Evolutionary conservation across 1,140 invertebrate species (phyloP).

Genomic region (Monochamus saltuarius): DNA sequence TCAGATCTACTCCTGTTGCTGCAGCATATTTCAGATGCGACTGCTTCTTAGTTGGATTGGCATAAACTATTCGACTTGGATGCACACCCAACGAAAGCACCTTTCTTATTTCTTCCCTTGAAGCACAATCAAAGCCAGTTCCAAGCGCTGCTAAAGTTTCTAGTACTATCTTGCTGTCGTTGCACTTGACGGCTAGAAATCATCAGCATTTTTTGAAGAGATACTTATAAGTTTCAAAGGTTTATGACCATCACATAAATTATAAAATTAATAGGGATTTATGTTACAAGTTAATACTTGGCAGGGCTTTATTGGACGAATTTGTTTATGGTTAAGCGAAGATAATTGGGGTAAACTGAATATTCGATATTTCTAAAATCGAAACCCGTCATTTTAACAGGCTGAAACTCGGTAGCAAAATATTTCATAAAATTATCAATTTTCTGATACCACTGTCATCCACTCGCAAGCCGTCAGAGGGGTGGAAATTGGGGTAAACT

Average conservation of each 20-base stretch:
- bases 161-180: slow-evolving; percentile 80
- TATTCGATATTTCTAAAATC: too few relatives aligned
- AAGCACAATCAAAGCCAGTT: slow-evolving; percentile 93
- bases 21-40: slow-evolving; percentile 88
- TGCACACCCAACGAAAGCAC: slow-evolving; percentile 77
- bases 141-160: slow-evolving; percentile 83
- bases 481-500: too few relatives aligned
- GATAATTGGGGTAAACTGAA: too few relatives aligned
- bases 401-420: too few relatives aligned
- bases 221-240: not conserved
- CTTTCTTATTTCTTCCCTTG: slow-evolving; percentile 87
- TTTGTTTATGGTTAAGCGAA: too few relatives aligned
- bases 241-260: not conserved
- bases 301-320: too few relatives aligned
- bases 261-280: not conserved
- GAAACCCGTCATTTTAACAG: too few relatives aligned
- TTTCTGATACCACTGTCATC: too few relatives aligned
- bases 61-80: slow-evolving; percentile 88
- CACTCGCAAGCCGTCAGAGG: too few relatives aligned
- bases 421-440: too few relatives aligned
- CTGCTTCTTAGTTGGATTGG: slow-evolving; percentile 95
- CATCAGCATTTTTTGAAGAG: not conserved
- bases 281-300: too few relatives aligned
- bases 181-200: slow-evolving; percentile 91
- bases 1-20: slow-evolving; percentile 71